Base-by-base conservation (phyloP, 2,888 invertebrate genomes). In the Neoaliturus tenellus region DNA sequence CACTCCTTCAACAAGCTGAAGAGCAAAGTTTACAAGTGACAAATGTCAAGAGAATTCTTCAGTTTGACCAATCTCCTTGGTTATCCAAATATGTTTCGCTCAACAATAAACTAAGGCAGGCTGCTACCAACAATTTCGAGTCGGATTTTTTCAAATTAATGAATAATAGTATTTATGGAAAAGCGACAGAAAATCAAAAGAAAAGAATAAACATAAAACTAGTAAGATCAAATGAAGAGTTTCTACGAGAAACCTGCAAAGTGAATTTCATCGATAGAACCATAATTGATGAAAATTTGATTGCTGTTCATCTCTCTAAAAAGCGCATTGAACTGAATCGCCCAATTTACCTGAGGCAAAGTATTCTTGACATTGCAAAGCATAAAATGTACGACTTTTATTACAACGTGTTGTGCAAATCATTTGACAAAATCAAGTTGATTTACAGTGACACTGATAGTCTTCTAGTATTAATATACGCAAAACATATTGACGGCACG, bases 61-160 rank as follows among this genome's bases (percentile, higher is more conserved):
- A 39, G 12, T 39, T 39, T 39, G 12, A 39, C 6, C 39, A 39
- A 39, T 39, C 39, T 39, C 8, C 6, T 39, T 39, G 39, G 39
- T 80, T 89, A 51, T 87, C 88, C 81, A 80, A 84, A 39, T 88
- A 88, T 84, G 86, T 89, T 39, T 83, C 86, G 82, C 78, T 87
- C 67, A 88, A 86, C 73, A 85, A 81, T 25, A 33, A 33, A 78
- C 14, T n/a, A 73, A 44, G 73, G 28, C 84, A 80, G 85, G 28
- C 87, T 86, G 87, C 89, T 4, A 87, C n/a, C 35, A 88, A 88
- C 39, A 87, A 89, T 20, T 90, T 90, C 86, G 88, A 90, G 85
- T 90, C 90, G 88, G 25, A 20, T n/a, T 39, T 39, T 12, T 39
- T 39, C 12, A 39, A 39, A 39, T 39, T 39, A 39, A 8, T 39